Evolutionary conservation across 2,888 invertebrate species (phyloP), one percentile per base, ranked within the genome.

Genomic region (Harmothoe impar): DNA sequence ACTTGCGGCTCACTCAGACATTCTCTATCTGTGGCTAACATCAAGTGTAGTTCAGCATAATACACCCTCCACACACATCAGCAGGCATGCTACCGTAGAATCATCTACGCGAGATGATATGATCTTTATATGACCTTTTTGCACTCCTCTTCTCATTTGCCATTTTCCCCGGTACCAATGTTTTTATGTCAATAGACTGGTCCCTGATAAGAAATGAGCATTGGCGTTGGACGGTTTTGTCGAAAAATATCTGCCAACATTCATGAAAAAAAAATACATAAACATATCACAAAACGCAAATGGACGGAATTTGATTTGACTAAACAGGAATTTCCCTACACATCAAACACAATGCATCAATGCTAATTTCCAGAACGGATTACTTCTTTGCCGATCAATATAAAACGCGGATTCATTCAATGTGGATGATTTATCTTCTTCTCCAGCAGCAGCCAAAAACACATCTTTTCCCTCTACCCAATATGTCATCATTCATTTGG

Each of bases 381-480:
- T 81, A 35, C 81, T 81, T 81, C 5, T 77, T 77, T n/a, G 81
- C 33, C 81, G n/a, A 43, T 81, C 43, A 12, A 35, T 81, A 81
- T 35, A 81, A 81, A 81, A 81, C 43, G 43, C 81, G 33, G 81
- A 81, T 81, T 35, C 81, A 81, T 43, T 43, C 81, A 81, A 81
- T 81, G 35, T 81, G 0, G 43, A 43, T 81, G 81, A 81, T 25
- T 35, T 81, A 17, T 77, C 43, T 43, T 43, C 43, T 81, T 81
- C 25, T 81, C n/a, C n/a, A n/a, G 31, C 81, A 81, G 81, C 81
- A 81, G 81, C 81, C 81, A 33, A 43, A 43, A 81, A 81, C 33
- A 81, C 81, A 43, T 81, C 3, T 7, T 0, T 81, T 43, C 43
- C 77, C 31, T 35, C 43, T 81, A 35, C 81, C 81, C 33, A 35